Conservation (phyloP, 2,113 vertebrate genomes). For the Menura novaehollandiae region DNA sequence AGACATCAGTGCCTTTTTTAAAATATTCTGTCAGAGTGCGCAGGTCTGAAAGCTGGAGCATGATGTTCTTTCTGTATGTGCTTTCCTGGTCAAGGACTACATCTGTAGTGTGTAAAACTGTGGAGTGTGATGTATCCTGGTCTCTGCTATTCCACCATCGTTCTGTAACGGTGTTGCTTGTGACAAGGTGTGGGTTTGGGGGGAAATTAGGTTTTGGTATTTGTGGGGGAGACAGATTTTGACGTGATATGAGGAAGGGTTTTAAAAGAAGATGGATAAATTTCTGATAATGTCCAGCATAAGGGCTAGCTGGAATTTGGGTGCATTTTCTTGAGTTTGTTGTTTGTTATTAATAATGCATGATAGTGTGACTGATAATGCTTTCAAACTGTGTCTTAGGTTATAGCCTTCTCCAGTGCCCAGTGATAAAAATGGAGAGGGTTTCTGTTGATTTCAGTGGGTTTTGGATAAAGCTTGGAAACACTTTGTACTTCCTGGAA, state of each 20-base stretch:
- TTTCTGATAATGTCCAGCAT: neutral
- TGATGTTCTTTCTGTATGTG: neutral
- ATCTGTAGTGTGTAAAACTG: neutral
- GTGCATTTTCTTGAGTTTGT: neutral
- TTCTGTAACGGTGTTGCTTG: neutral
- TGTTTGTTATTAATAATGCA: neutral
- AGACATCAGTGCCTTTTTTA: neutral
- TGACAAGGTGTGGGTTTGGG: neutral
- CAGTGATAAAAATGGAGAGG: neutral
- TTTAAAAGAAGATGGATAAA: neutral
- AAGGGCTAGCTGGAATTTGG: neutral
- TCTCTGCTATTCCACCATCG: neutral
- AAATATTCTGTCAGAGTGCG: neutral
- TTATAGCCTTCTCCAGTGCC: neutral
- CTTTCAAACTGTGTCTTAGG: neutral
- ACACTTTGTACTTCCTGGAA: neutral
- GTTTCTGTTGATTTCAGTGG: neutral
- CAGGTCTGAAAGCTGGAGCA: neutral
- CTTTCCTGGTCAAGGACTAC: neutral
- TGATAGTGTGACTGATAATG: neutral
- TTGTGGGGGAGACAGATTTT: neutral
- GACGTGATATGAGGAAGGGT: neutral
- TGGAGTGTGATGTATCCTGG: neutral
- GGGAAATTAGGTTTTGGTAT: neutral
- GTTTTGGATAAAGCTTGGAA: constrained; percentile 13